Base-by-base conservation (phyloP, 2,113 vertebrate species). In the Jacana jacana region DNA sequence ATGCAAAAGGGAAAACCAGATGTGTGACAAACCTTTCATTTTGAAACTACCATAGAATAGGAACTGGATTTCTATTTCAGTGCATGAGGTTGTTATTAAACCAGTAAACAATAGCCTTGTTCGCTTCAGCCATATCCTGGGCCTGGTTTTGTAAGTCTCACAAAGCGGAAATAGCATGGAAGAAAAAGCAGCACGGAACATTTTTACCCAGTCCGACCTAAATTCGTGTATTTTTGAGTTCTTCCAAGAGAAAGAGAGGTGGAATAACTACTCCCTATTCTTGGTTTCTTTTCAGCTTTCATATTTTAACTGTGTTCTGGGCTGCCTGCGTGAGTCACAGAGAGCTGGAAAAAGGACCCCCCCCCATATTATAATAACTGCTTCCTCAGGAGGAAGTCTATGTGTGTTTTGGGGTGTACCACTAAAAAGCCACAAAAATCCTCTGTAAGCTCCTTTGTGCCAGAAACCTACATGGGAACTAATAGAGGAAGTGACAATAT, bases 201-300 rank as follows among this genome's bases (percentile, higher is more conserved):
- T 94, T 96, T 94, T 91, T 90, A 91, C 90, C 88, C 73, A 20
- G 83, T 87, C 83, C 95, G 88, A 96, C 86, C 80, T 94, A 96
- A 86, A 93, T 95, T 76, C 65, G 73, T 87, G 73, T 89, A 76
- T 58, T 89, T 93, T 94, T 94, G 72, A 95, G 73, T 72, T 93
- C 91, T 96, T 96, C 83, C 86, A 87, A 91, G 52, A 93, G 95
- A 93, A 81, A 83, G 61, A 95, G 44, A 93, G 93, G 73, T 69
- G 75, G 70, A 91, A 93, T 94, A 95, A 87, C 83, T 93, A 69
- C 65, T 95, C 88, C 88, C 72, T 88, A 68, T 83, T 93, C 92
- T 91, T 86, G 73, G 91, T 81, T 96, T 91, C 95, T 93, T 92
- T 95, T 92, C 85, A 81, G 92, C 70, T 82, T 81, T 95, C 57